These are phyloP conservation scores for Bos javanicus DNA, from an alignment of 2,113 vertebrate genomes.

Conservation along the genomic window DNA sequence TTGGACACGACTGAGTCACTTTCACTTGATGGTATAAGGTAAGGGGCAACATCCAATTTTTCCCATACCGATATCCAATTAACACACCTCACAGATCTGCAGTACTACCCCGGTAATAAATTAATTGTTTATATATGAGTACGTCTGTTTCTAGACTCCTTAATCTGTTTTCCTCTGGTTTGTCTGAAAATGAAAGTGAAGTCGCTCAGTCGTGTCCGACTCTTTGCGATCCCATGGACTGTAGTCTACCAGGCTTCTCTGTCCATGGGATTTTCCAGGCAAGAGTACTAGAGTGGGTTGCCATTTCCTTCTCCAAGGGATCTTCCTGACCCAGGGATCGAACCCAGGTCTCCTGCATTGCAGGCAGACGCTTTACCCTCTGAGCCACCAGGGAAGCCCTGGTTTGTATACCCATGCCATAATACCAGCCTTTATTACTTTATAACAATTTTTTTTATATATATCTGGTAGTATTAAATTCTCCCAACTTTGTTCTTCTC, in stretches of 20 bases:
- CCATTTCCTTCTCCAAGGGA: too few relatives aligned
- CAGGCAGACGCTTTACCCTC: too few relatives aligned
- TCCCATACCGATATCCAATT: not conserved
- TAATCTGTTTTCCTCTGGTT: not conserved
- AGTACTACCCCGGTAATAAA: not conserved
- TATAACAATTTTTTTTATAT: not conserved
- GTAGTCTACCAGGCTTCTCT: too few relatives aligned
- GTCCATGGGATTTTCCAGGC: too few relatives aligned
- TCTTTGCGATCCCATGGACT: too few relatives aligned
- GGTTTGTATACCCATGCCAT: not conserved
- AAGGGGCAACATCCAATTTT: not conserved
- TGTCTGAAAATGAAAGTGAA: not conserved
- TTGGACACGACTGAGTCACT: not conserved
- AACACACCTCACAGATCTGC: not conserved
- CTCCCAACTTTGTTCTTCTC: not conserved
- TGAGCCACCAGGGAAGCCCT: not conserved
- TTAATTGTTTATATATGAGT: not conserved
- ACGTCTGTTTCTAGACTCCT: not conserved
- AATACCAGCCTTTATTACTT: not conserved
- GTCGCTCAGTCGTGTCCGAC: too few relatives aligned
- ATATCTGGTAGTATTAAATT: not conserved
- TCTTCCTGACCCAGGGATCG: too few relatives aligned
- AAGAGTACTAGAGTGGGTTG: too few relatives aligned
- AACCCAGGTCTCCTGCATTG: too few relatives aligned
- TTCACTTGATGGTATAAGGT: not conserved